These are phyloP conservation scores for Pollachius pollachius DNA, from an alignment of 2,113 vertebrate genomes.

Conservation along the genomic window DNA sequence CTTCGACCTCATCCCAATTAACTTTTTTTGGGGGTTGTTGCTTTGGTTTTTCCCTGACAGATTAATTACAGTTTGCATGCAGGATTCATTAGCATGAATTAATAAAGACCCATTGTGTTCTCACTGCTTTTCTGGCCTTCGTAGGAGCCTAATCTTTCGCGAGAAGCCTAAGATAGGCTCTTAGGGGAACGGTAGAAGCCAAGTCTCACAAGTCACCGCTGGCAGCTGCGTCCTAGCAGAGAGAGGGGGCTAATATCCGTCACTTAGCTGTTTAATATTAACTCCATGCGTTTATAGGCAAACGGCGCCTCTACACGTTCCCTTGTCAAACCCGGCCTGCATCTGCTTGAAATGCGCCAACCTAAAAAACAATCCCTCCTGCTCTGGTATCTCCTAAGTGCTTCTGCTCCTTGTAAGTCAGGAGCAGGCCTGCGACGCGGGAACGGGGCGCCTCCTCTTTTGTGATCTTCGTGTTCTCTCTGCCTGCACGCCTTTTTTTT, in stretches of 20 bases:
- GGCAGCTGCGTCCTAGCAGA: conserved; percentile 30
- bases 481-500: too few relatives aligned
- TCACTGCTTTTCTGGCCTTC: conserved; percentile 27
- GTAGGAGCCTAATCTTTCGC: conserved; percentile 27
- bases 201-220: conserved; percentile 37
- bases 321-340: conserved; percentile 25
- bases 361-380: conserved; percentile 24
- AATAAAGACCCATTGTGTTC: conserved; percentile 35
- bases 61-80: background rate
- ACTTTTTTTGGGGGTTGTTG: too few relatives aligned
- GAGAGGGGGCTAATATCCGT: conserved; percentile 11
- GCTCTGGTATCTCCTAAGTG: conserved; percentile 1
- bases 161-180: conserved; percentile 32
- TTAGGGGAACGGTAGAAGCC: conserved; percentile 34
- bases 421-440: conserved; percentile 5
- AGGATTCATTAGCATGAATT: conserved; percentile 20
- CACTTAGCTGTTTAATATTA: conserved; percentile 48
- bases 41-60: background rate
- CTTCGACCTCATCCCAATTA: too few relatives aligned
- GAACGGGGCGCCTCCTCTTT: conserved; percentile 5
- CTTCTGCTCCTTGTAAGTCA: conserved; percentile 1
- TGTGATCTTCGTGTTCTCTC: conserved; percentile 15
- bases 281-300: conserved; percentile 32
- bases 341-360: conserved; percentile 19
- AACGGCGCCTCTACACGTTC: conserved; percentile 20